These are phyloP conservation scores for Phortica magna DNA, from an alignment of 2,888 invertebrate genomes.

Conservation along the genomic window DNA sequence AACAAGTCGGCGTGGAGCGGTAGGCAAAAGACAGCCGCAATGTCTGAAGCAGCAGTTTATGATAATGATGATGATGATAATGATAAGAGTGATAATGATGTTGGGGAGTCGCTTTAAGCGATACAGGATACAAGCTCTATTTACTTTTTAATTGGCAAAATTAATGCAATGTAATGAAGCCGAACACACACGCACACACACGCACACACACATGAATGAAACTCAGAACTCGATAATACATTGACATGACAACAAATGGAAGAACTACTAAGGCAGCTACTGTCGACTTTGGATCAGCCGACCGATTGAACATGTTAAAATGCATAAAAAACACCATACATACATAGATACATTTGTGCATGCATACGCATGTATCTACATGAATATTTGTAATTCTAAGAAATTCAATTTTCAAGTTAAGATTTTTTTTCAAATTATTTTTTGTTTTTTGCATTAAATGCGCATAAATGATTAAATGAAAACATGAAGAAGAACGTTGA, in stretches of 20 bases:
- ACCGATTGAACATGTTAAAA: not conserved
- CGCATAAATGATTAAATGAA: conserved; percentile 68
- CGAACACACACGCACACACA: conserved; percentile 43
- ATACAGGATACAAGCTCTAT: conserved; percentile 70
- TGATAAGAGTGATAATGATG: not conserved
- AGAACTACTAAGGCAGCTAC: not conserved
- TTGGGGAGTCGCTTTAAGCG: conserved; percentile 6
- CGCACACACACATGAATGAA: not conserved
- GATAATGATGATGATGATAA: too few species aligned
- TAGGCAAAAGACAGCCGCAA: too few species aligned
- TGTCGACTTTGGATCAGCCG: not conserved
- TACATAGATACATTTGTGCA: too few species aligned
- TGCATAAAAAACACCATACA: not conserved
- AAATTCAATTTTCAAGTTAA: conserved; percentile 72
- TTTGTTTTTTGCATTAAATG: conserved; percentile 1
- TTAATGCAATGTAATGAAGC: conserved; percentile 71
- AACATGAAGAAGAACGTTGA: conserved; percentile 55
- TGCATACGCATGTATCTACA: too few species aligned
- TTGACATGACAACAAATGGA: not conserved
- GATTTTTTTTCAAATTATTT: conserved; percentile 40
- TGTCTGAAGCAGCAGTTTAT: too few species aligned
- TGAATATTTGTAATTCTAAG: conserved; percentile 62
- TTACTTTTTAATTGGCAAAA: conserved; percentile 72
- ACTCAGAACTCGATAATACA: not conserved
- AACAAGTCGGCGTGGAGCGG: not conserved